phyloP scores from a whole-genome alignment of 2,888 invertebrate species.

The Rugalucina vietnamica region DNA sequence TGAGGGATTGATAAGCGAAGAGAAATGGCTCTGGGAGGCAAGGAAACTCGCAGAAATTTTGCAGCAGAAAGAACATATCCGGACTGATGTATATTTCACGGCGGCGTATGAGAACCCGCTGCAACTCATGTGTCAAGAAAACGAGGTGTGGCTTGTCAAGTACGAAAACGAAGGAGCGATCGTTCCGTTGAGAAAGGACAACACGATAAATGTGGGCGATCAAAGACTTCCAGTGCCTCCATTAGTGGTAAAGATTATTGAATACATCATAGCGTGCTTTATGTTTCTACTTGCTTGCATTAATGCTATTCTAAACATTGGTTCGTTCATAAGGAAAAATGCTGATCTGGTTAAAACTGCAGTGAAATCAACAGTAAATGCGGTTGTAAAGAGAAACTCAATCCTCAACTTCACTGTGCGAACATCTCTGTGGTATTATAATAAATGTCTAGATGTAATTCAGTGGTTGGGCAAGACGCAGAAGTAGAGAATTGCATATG shows the following conservation, averaged over 20 bases:
- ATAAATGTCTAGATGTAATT: not conserved
- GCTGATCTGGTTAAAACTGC: not conserved
- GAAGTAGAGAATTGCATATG: too few relatives aligned
- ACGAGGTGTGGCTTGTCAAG: constrained; percentile 53
- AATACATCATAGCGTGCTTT: not conserved
- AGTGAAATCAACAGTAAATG: not conserved
- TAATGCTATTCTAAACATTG: not conserved
- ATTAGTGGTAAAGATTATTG: not conserved
- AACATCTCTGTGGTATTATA: not conserved
- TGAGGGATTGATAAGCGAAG: constrained; percentile 47
- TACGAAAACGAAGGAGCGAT: constrained; percentile 18
- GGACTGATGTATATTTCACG: constrained; percentile 53
- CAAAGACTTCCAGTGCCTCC: not conserved
- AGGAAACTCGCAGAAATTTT: constrained; percentile 35
- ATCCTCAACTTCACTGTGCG: not conserved
- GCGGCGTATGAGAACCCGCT: constrained; percentile 52
- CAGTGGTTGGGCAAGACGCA: not conserved
- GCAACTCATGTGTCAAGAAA: constrained; percentile 37
- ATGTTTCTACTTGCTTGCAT: not conserved
- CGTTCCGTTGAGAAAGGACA: not conserved
- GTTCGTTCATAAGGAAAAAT: not conserved
- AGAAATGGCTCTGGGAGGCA: constrained; percentile 47
- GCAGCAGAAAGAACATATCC: constrained; percentile 33
- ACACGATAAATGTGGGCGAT: not conserved
- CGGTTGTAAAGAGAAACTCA: not conserved